These are phyloP conservation scores for Cosmorhoe ocellata DNA, from an alignment of 2,888 invertebrate species.

Conservation along the genomic window DNA sequence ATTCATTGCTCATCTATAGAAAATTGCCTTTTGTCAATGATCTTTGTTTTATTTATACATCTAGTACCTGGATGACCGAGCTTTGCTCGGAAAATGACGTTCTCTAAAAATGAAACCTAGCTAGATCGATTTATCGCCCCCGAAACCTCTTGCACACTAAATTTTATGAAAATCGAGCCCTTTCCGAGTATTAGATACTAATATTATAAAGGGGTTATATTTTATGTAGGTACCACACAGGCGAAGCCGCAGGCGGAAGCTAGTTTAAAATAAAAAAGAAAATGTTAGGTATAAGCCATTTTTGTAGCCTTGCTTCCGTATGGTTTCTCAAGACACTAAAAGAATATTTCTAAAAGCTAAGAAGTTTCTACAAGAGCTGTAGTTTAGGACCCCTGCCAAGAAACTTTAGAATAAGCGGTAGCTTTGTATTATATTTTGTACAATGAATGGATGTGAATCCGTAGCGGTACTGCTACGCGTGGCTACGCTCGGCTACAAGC, in stretches of 20 bases:
- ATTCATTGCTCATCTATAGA: no score
- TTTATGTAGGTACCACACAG: no score
- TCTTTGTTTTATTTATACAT: no score
- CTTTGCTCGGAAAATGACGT: no score
- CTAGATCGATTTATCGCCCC: no score
- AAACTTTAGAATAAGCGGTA: conserved; percentile 14
- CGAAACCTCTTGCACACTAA: no score
- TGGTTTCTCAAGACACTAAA: conserved; percentile 7
- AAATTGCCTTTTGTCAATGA: conserved; percentile 10
- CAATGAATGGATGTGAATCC: not conserved
- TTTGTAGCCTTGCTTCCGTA: not conserved
- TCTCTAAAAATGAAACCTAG: no score
- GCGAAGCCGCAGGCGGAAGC: no score
- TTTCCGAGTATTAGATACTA: not conserved
- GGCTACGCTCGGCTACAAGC: not conserved
- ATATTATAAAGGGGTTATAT: not conserved
- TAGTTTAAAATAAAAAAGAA: no score
- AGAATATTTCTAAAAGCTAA: conserved; percentile 6
- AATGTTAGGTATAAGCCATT: not conserved
- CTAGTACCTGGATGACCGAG: no score
- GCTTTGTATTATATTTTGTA: conserved; percentile 9
- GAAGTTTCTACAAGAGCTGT: conserved; percentile 11
- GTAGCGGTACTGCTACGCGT: not conserved
- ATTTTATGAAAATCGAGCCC: no score
- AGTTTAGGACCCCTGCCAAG: conserved; percentile 19